Percentiles rank a stretch among this genome's conserved stretches.
Evolutionary conservation across 2,797 vertebrate species (phyloP).

Genomic region (Cryptoprocta ferox): DNA sequence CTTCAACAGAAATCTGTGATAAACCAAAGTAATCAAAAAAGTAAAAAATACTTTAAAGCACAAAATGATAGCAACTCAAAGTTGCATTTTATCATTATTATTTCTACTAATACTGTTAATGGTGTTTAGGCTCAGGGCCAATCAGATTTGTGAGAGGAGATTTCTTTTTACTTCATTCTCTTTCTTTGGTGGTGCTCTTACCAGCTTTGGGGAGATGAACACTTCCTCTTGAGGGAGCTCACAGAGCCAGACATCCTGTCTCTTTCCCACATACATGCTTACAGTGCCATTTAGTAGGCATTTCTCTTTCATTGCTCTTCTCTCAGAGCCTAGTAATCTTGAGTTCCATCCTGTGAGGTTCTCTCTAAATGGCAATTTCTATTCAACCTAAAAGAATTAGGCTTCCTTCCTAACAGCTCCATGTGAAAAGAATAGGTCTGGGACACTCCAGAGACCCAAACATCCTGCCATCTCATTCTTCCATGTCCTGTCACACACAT

Average conservation of each 20-base stretch:
- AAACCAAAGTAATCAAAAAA: background rate
- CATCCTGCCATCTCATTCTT: background rate
- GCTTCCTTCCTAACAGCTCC: background rate
- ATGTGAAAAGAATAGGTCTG: background rate
- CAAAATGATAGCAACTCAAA: background rate
- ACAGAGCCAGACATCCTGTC: background rate
- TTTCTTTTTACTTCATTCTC: background rate
- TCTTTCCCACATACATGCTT: background rate
- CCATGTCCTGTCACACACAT: background rate
- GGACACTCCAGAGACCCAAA: background rate
- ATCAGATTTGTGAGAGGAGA: background rate
- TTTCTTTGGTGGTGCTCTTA: background rate
- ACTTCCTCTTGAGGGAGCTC: background rate
- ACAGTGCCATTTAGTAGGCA: background rate
- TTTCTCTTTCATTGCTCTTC: background rate
- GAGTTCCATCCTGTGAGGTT: background rate
- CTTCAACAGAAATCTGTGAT: background rate
- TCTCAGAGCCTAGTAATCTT: background rate
- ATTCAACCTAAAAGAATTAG: background rate
- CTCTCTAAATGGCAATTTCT: background rate
- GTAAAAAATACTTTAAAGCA: background rate
- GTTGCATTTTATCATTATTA: background rate
- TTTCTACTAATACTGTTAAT: background rate
- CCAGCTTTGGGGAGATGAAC: background rate
- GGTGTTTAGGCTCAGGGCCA: background rate